Evolutionary conservation across 1,140 invertebrate species (phyloP).

Genomic region (Galendromus occidentalis): DNA sequence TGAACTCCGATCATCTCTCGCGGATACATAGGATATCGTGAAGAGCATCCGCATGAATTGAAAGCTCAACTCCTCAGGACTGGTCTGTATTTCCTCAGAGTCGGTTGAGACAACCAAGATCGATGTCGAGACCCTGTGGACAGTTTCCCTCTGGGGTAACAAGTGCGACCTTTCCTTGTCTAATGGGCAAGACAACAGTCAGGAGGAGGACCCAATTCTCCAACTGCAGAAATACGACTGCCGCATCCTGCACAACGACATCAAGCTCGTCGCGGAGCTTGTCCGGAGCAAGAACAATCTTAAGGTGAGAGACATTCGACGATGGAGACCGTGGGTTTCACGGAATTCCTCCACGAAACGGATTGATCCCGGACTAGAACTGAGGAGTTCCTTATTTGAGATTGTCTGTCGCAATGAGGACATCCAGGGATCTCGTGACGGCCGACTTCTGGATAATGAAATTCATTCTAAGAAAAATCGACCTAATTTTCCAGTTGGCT

Average conservation of each 20-base stretch:
- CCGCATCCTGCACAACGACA: slow-evolving; percentile 48
- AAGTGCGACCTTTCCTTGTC: slow-evolving; percentile 75
- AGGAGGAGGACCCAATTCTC: slow-evolving; percentile 38
- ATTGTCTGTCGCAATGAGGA: too few relatives aligned
- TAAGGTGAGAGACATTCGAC: not conserved
- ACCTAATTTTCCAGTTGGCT: slow-evolving; percentile 32
- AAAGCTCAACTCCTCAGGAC: too few relatives aligned
- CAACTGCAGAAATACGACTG: slow-evolving; percentile 40
- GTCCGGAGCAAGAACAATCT: slow-evolving; percentile 16
- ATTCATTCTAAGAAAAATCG: slow-evolving; percentile 6
- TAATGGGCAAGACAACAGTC: slow-evolving; percentile 38
- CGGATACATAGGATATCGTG: too few relatives aligned
- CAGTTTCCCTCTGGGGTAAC: slow-evolving; percentile 41
- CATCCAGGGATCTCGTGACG: too few relatives aligned
- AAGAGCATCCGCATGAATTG: too few relatives aligned
- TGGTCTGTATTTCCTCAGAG: slow-evolving; percentile 23
- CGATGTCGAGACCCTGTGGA: slow-evolving; percentile 13
- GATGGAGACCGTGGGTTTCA: too few relatives aligned
- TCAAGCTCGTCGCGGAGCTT: slow-evolving; percentile 33
- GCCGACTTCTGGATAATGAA: slow-evolving; percentile 14
- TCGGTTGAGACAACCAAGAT: slow-evolving; percentile 13
- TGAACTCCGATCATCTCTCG: too few relatives aligned
- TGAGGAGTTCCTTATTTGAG: too few relatives aligned
- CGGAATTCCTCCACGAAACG: too few relatives aligned
- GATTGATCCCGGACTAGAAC: too few relatives aligned